phyloP scores from a whole-genome alignment of 1,140 invertebrate genomes.

The Trichonephila inaurata region DNA sequence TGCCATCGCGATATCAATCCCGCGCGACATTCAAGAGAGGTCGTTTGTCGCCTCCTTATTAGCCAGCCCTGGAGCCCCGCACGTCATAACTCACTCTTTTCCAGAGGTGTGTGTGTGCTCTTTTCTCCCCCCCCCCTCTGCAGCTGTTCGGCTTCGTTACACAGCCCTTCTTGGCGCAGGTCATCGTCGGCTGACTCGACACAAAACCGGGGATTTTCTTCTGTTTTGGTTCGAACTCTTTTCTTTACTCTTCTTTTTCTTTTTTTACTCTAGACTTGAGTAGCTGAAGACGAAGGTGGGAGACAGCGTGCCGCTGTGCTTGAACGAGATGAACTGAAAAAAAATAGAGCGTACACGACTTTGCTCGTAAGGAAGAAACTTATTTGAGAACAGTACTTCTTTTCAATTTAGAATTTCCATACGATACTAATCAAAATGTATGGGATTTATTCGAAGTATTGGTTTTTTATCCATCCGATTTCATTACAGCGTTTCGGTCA shows the following conservation, averaged over 20 bases:
- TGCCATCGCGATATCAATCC: background rate
- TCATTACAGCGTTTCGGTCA: too few relatives aligned
- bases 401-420: too few relatives aligned
- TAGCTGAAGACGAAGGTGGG: background rate
- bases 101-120: background rate
- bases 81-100: background rate
- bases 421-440: too few relatives aligned
- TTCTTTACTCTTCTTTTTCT: background rate
- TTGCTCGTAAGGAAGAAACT: too few relatives aligned
- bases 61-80: background rate
- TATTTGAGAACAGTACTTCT: too few relatives aligned
- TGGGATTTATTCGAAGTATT: too few relatives aligned
- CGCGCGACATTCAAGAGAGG: background rate
- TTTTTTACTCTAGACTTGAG: background rate
- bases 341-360: too few relatives aligned
- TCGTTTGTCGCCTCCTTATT: constrained; percentile 16
- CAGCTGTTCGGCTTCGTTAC: background rate
- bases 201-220: background rate
- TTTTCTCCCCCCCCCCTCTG: background rate
- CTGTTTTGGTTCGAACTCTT: background rate
- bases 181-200: background rate
- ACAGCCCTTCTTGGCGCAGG: background rate
- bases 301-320: background rate
- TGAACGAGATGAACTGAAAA: too few relatives aligned
- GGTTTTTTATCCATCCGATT: too few relatives aligned